Evolutionary conservation across 1,140 invertebrate species (phyloP), one percentile per base, ranked within the genome.

Genomic region (Drosophila pachea): DNA sequence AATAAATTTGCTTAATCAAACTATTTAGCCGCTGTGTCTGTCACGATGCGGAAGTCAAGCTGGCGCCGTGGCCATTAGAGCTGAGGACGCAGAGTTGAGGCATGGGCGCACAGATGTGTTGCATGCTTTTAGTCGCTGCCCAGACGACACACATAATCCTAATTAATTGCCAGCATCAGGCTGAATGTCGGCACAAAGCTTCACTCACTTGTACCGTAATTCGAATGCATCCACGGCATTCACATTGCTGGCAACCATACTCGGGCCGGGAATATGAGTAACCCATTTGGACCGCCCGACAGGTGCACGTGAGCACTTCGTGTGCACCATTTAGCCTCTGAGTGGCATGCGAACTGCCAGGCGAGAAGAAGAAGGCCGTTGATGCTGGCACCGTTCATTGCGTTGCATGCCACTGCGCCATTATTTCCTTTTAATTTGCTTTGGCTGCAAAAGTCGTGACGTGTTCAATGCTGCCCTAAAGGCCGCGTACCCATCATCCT

Each of bases 361-460:
- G 12, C n/a, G n/a, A 32, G 47, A 11, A 48, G 45, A n/a, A 12
- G 38, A 40, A 43, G 40, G 2, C 5, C 7, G 29, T 32, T 14
- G 49, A 33, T 12, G n/a, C 49, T 35, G 48, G 31, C 45, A 58
- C 12, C 47, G 36, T 43, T 66, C 52, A 58, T 65, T 45, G 49
- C 66, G 36, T 55, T 72, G 43, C 68, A 74, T 74, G 69, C 69
- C 75, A 68, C 56, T 76, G 64, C 73, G 48, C 81, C 81, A 84
- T 84, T 84, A 84, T 76, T 84, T 84, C 79, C 81, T 74, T 86
- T 86, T 84, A 76, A 84, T 84, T 84, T 86, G 81, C 76, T 81
- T 78, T 76, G 79, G 76, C 79, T 76, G 79, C 76, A 76, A 84
- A 86, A 82, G 74, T 77, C 73, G 69, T 83, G 73, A 65, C 76